Percentiles rank a stretch among this genome's conserved stretches.
Evolutionary conservation across 2,888 invertebrate genomes (phyloP).

Genomic region (Erpobdella octoculata): DNA sequence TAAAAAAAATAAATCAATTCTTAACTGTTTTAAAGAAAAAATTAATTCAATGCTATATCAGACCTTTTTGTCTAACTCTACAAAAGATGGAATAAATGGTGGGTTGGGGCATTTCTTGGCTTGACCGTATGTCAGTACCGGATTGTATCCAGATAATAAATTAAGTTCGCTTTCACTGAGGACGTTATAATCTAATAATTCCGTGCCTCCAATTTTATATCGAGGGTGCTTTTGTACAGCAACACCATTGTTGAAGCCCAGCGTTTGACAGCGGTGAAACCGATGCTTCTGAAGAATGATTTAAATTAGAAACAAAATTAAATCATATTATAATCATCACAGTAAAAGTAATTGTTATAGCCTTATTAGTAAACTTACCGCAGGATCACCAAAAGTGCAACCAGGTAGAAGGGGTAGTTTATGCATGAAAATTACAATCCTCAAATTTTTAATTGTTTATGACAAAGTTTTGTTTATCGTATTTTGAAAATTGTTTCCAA

Average conservation of each 20-base stretch:
- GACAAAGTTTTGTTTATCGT: no score
- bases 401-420: conserved; percentile 24
- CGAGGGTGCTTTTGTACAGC: not conserved
- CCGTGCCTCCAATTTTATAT: conserved; percentile 21
- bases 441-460: no score
- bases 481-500: no score
- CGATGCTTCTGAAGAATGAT: conserved; percentile 1
- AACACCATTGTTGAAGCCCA: conserved; percentile 19
- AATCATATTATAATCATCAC: not conserved
- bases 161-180: conserved; percentile 47
- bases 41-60: not conserved
- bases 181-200: conserved; percentile 21
- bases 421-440: no score
- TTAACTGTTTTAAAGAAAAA: not conserved
- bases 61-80: conserved; percentile 27
- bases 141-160: conserved; percentile 51
- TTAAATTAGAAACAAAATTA: not conserved
- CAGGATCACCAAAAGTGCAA: conserved; percentile 10
- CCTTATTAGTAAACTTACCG: conserved; percentile 4
- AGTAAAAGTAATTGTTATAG: not conserved
- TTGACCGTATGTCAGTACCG: conserved; percentile 52
- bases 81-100: conserved; percentile 20
- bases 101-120: conserved; percentile 40
- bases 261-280: conserved; percentile 23
- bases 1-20: not conserved